Conservation (phyloP, 2,888 invertebrate species). For the Aphelenchoides bicaudatus region DNA sequence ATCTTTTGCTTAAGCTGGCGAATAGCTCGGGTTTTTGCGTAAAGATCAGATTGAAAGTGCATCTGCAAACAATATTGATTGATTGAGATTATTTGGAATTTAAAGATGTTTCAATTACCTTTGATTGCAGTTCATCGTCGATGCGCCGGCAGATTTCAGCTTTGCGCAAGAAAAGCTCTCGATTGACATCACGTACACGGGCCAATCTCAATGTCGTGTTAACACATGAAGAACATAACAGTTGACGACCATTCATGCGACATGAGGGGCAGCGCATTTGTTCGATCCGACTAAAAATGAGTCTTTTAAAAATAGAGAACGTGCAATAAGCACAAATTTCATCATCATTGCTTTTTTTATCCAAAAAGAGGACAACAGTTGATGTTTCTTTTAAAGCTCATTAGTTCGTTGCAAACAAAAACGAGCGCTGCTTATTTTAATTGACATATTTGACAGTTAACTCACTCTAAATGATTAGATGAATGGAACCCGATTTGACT, state of each 20-base stretch:
- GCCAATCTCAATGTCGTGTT: not conserved
- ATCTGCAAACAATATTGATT: not conserved
- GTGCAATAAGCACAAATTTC: no score
- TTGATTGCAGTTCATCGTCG: not conserved
- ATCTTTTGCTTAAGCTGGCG: not conserved
- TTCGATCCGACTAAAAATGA: conserved; percentile 4
- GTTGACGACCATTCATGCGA: conserved; percentile 5
- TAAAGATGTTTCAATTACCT: not conserved
- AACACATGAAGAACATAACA: conserved; percentile 7
- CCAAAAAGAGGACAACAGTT: not conserved
- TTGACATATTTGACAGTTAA: conserved; percentile 1
- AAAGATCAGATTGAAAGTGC: conserved; percentile 12
- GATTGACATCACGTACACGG: conserved; percentile 11
- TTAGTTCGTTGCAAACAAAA: not conserved
- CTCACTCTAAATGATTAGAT: conserved; percentile 13
- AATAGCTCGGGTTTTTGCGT: conserved; percentile 10
- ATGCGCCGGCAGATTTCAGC: conserved; percentile 14
- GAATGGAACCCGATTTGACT: not conserved
- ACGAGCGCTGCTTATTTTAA: not conserved
- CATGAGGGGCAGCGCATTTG: conserved; percentile 13
- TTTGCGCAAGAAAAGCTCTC: conserved; percentile 16
- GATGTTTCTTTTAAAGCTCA: not conserved
- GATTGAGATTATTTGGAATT: not conserved
- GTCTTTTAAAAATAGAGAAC: no score
- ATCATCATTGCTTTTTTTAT: not conserved